These are phyloP conservation scores for Podabrus alpinus DNA, from an alignment of 2,888 invertebrate species.

Conservation along the genomic window DNA sequence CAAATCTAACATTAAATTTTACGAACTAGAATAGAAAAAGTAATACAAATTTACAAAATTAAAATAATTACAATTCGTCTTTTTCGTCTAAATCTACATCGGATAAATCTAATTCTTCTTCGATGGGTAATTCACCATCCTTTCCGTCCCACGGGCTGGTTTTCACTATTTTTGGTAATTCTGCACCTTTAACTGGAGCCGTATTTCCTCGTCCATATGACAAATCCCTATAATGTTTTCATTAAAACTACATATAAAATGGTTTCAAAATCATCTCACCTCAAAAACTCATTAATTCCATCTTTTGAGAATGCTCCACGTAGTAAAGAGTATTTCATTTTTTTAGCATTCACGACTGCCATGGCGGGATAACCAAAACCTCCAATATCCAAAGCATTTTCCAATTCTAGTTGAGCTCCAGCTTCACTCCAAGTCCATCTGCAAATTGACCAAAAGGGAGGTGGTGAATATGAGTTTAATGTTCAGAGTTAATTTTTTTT, in stretches of 20 bases:
- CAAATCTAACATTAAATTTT: not conserved
- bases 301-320: constrained; percentile 92
- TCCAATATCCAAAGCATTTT: constrained; percentile 90
- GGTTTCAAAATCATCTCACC: constrained; percentile 50
- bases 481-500: not conserved
- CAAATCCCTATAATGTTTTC: constrained; percentile 67
- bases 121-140: constrained; percentile 82
- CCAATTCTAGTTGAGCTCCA: constrained; percentile 80
- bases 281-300: constrained; percentile 94
- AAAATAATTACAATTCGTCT: constrained; percentile 68
- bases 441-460: constrained; percentile 15
- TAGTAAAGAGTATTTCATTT: constrained; percentile 93
- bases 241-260: not conserved
- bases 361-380: constrained; percentile 99
- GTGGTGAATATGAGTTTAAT: too few relatives aligned
- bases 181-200: constrained; percentile 81
- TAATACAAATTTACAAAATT: not conserved
- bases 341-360: constrained; percentile 94
- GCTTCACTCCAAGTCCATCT: constrained; percentile 97
- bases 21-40: not conserved
- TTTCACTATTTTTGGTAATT: constrained; percentile 71
- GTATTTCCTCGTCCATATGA: constrained; percentile 92
- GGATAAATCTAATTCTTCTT: constrained; percentile 91
- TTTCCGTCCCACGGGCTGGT: constrained; percentile 92
- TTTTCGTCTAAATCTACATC: constrained; percentile 84